Base-by-base conservation (phyloP, 2,113 vertebrate genomes). In the Sula dactylatra region DNA sequence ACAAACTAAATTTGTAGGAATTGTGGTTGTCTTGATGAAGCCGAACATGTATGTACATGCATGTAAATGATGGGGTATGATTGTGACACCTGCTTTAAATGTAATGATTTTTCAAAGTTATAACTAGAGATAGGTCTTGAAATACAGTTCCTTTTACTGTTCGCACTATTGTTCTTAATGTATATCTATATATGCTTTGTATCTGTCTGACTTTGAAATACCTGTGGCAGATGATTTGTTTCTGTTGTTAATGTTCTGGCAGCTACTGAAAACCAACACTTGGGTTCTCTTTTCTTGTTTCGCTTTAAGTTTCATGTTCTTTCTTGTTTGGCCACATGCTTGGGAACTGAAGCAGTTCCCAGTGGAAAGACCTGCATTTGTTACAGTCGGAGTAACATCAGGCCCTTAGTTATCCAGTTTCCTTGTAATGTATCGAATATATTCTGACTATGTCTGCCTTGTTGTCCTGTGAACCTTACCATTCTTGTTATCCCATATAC, bases 251-350 rank as follows among this genome's bases (percentile, higher is more conserved):
- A 19, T 82, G 44, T 87, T 92, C 38, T 67, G 56, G 82, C 44
- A 78, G 64, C 36, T 66, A 1, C 76, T 83, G 78, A 65, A 88
- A 82, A 64, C 12, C 16, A 49, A 21, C 1, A 6, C 77, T 92
- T 81, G 55, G 82, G 29, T 86, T 13, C 21, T 86, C 4, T 74
- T 59, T 44, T 29, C 49, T 73, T 81, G 32, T 27, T 95, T 70
- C 67, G 55, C 45, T 79, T 78, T 79, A 44, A 76, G 92, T 91
- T 94, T 44, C 91, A 16, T 58, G 73, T 94, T 95, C 44, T 6
- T 92, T 97, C 88, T 64, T 96, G 82, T 82, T 94, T 94, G 66
- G 61, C 83, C 80, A 66, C 77, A 56, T 61, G 83, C 73, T 82
- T 89, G 61, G 73, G 94, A 91, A 81, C 40, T n/a, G 70, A 84